Base-by-base conservation (phyloP, 64 coral and sea anemone species). In the Actinia equina region DNA sequence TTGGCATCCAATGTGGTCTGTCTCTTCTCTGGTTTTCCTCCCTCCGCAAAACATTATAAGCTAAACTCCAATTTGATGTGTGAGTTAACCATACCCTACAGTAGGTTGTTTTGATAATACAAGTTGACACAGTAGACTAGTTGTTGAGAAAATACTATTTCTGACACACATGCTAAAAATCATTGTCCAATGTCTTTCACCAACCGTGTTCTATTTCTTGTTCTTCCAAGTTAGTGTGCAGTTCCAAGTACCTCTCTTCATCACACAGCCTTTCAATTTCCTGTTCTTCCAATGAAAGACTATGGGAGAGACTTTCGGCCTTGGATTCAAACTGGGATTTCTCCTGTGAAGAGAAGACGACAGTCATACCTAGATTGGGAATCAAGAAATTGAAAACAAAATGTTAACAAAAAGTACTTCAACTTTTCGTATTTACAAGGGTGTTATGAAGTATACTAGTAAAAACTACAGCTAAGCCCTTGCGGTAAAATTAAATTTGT, bases 241-340 rank as follows among this genome's bases (percentile, higher is more conserved):
- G 89, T 49, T 89, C 93, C 52, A 87, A 70, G 67, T 94, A 94
- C 77, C 93, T 94, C 52, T 94, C 93, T 85, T 94, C 85, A 79
- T 94, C 93, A 88, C 88, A 91, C 10, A 25, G 69, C 53, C 59
- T 87, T 79, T 94, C 88, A 2, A 91, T 69, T 65, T 84, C 89
- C 42, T 87, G 62, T 42, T 94, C 93, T 19, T 90, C 85, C 15
- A 69, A 43, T 63, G 93, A 84, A 19, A 94, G 88, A 43, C 44
- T 16, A 18, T 52, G 23, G 53, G 77, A 63, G 43, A 69, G 8
- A 37, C 67, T 55, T 87, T 59, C 57, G 45, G 83, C 59, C 26
- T 89, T 93, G 52, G 20, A 43, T 4, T 65, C 79, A 85, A 91
- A 94, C 69, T 87, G 93, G 18, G 85, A 86, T 30, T 87, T 87